Evolutionary conservation across 2,797 vertebrate species (phyloP).

Genomic region (Mormyrus hasselquistii): DNA sequence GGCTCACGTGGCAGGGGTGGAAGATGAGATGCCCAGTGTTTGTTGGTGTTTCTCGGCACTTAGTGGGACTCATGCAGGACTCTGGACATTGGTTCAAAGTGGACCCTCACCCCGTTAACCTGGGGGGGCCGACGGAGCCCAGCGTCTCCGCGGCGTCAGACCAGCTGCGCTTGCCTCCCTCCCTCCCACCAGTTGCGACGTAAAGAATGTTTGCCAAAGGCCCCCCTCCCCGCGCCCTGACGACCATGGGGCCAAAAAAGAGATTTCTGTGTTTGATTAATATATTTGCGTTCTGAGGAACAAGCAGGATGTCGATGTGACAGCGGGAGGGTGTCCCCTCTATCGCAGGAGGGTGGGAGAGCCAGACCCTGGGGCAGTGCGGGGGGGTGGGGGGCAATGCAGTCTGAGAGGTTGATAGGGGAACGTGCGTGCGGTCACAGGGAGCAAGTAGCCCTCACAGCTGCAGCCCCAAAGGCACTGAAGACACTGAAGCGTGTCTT

Average conservation of each 20-base stretch:
- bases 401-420: neutral
- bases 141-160: slow-evolving; percentile 12
- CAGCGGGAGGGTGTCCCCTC: slow-evolving; percentile 55
- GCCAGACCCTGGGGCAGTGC: neutral
- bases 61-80: slow-evolving; percentile 2
- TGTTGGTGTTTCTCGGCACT: neutral
- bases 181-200: neutral
- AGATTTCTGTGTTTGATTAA: slow-evolving; percentile 60
- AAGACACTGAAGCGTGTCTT: neutral
- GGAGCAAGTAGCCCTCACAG: neutral
- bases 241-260: slow-evolving; percentile 44
- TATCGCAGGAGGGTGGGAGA: slow-evolving; percentile 42
- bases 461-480: neutral
- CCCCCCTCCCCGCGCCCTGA: neutral
- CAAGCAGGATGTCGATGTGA: slow-evolving; percentile 29
- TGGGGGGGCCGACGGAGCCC: neutral
- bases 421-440: neutral
- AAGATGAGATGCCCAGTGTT: neutral
- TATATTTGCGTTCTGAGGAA: slow-evolving; percentile 64
- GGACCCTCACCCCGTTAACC: slow-evolving; percentile 4
- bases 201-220: slow-evolving; percentile 11
- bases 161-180: slow-evolving; percentile 22
- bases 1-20: neutral
- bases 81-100: slow-evolving; percentile 18
- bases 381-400: neutral